Base-by-base conservation (phyloP, 1,140 invertebrate species). In the Scaptomyza montana region DNA sequence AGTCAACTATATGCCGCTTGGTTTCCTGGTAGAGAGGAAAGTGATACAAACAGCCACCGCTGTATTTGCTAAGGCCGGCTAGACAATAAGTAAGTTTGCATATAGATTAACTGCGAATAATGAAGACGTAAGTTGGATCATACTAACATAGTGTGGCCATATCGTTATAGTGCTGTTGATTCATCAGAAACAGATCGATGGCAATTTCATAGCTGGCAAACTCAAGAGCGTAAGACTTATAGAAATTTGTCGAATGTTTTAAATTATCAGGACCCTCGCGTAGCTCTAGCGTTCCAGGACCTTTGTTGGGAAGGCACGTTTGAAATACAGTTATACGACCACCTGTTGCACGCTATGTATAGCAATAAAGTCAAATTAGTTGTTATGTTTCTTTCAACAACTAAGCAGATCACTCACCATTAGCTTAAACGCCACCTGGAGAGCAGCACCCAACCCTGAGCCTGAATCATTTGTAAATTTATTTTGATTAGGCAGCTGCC, bases 291-390 rank as follows among this genome's bases (percentile, higher is more conserved):
- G 96, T 94, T n/a, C 98, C 98, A 4, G 97, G 97, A 5, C 99
- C 99, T 65, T 96, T 89, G 89, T 96, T 99, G 10, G 99, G 98
- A 82, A 99, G 93, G 89, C 96, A 96, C 10, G 96, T 95, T 93
- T 98, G 97, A 92, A 99, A 96, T 3, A 99, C 97, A n/a, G 98
- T 98, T 1, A 99, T 94, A 50, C 99, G 94, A 50, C 99, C 99
- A 67, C 99, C 99, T 16, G 97, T 97, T n/a, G 97, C 93, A 71
- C 95, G 94, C 96, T 97, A 82, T 56, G 94, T 2, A 33, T 4
- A 21, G 10, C 49, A 47, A 13, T 6, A 25, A 56, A 5, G 6
- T 25, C 21, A 43, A 6, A 21, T 43, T 43, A 16, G 2, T 9
- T 5, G 2, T 5, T 5, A 5, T 3, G 12, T 9, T 25, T 43